Base-by-base conservation (phyloP, 2,113 vertebrate genomes). In the Arizona elegans region DNA sequence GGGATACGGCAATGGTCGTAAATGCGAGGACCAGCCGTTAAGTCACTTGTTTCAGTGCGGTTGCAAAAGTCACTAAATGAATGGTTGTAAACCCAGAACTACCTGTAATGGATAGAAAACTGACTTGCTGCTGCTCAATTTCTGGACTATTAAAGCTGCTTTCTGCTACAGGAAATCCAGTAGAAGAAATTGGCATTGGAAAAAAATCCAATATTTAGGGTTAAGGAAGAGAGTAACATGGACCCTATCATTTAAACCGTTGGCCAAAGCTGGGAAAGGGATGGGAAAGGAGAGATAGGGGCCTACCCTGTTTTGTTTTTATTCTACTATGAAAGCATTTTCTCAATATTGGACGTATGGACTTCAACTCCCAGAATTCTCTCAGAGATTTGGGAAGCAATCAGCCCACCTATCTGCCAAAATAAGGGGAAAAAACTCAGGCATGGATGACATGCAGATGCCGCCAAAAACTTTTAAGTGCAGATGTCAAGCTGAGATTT, bases 371-470 rank as follows among this genome's bases (percentile, higher is more conserved):
- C 21, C 56, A 23, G 19, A 58, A 58, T 56, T 21, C 17, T 56
- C 55, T 43, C 38, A 43, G n/a, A 19, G 7, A 38, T 38, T 19
- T 81, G 70, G n/a, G 17, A 8, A 38, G 33, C 33, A 19, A 81
- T 38, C 24, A 58, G 21, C 53, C 52, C 87, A 55, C 15, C 29
- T 54, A 8, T 21, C 2, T n/a, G 23, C 26, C 85, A 85, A 54
- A 24, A 33, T 0, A 38, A 53, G 47, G 21, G 50, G 29, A 0
- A 7, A 8, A 29, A 52, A 12, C 0, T 0, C n/a, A 59, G 23
- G 93, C 23, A 7, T 87, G 91, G 3, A 87, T 7, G 38, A 17
- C 29, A 88, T 1, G n/a, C 10, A 86, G 23, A 9, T 38, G 26
- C 29, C 86, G 62, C 5, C 4, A 91, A 93, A 93, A 1, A 90